Evolutionary conservation across 1,140 invertebrate species (phyloP).

Genomic region (Drosophila repleta): DNA sequence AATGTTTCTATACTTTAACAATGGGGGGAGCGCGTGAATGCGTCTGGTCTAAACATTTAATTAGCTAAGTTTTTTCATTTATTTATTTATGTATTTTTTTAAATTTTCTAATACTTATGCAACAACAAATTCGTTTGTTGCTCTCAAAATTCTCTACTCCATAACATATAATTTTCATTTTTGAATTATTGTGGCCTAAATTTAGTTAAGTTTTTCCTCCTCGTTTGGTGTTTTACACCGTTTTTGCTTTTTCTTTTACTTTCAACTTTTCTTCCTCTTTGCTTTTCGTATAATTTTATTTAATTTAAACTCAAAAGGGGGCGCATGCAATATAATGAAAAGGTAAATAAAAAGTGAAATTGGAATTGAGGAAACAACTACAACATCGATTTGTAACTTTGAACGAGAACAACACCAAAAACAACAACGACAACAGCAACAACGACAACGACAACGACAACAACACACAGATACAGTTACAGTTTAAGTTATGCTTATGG

Average conservation of each 20-base stretch:
- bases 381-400: constrained; percentile 34
- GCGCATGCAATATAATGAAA: constrained; percentile 26
- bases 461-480: constrained; percentile 72
- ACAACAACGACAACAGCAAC: constrained; percentile 37
- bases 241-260: constrained; percentile 71
- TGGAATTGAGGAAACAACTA: constrained; percentile 27
- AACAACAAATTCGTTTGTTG: constrained; percentile 74
- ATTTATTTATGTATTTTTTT: constrained; percentile 28
- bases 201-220: constrained; percentile 11
- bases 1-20: constrained; percentile 49
- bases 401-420: constrained; percentile 22
- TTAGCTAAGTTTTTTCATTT: constrained; percentile 58
- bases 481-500: constrained; percentile 46
- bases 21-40: constrained; percentile 42
- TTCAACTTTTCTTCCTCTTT: constrained; percentile 42
- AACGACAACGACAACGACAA: constrained; percentile 54
- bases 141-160: constrained; percentile 28
- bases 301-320: constrained; percentile 38
- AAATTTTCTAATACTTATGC: constrained; percentile 52
- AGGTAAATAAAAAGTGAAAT: constrained; percentile 27
- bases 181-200: constrained; percentile 33
- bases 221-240: constrained; percentile 74
- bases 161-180: constrained; percentile 35
- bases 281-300: constrained; percentile 20
- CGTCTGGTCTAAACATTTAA: constrained; percentile 71